These are phyloP conservation scores for Sceliomorpha sp. DNA, from an alignment of 2,888 invertebrate species.

Conservation along the genomic window DNA sequence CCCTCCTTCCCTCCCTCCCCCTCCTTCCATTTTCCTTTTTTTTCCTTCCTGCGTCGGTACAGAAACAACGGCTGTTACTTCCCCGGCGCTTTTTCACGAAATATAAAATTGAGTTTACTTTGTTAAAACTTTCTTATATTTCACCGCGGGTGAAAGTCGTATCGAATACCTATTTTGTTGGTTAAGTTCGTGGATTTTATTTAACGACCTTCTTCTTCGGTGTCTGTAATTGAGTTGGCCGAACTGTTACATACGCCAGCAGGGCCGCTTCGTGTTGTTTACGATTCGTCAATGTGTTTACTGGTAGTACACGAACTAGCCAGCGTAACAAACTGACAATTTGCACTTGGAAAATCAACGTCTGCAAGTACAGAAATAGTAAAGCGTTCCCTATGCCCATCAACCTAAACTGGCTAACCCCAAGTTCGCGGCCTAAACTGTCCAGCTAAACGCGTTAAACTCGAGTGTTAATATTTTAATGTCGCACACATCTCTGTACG, in stretches of 20 bases:
- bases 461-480: too few species aligned
- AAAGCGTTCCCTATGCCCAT: not conserved
- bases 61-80: too few species aligned
- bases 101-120: slow-evolving; percentile 1
- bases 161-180: slow-evolving; percentile 10
- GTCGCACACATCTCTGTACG: too few species aligned
- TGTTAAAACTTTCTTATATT: not conserved
- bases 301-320: slow-evolving; percentile 9
- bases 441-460: too few species aligned
- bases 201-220: slow-evolving; percentile 10
- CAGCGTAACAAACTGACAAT: slow-evolving; percentile 21
- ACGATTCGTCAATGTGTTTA: slow-evolving; percentile 27
- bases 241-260: slow-evolving; percentile 16
- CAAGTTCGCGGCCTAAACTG: slow-evolving; percentile 1
- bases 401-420: not conserved
- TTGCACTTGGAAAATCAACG: slow-evolving; percentile 23
- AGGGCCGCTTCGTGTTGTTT: slow-evolving; percentile 18
- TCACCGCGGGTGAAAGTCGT: not conserved
- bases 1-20: too few species aligned
- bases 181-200: slow-evolving; percentile 1
- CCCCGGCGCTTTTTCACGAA: too few species aligned
- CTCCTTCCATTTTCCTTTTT: too few species aligned
- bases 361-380: not conserved
- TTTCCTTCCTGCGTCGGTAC: too few species aligned
- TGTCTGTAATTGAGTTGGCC: slow-evolving; percentile 15